A percentile compares a stretch with the other conserved stretches of the same genome.
phyloP scores from a whole-genome alignment of 2,113 vertebrate genomes.

The Irena cyanogastra region DNA sequence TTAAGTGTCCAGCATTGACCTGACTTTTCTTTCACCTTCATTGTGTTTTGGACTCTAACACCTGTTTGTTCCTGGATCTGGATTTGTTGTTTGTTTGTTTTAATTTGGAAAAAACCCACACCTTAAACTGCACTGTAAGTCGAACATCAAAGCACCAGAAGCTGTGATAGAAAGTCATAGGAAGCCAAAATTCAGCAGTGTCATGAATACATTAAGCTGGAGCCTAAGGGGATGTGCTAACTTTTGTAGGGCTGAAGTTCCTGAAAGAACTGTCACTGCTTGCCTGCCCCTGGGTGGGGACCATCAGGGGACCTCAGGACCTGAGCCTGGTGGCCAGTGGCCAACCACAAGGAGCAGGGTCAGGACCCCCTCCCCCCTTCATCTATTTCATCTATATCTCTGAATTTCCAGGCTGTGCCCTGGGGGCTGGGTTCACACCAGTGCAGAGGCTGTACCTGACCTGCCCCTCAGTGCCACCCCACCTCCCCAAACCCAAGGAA shows the following conservation, averaged over 20 bases:
- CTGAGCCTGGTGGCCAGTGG: background rate
- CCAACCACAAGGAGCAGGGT: fast-evolving
- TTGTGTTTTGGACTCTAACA: background rate
- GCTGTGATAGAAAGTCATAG: background rate
- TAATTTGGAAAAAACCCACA: background rate
- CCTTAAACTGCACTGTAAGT: background rate
- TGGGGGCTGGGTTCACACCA: background rate
- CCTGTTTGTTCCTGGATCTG: background rate
- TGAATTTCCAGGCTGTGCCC: background rate
- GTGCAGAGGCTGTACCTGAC: background rate
- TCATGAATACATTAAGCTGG: background rate
- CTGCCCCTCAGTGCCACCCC: background rate
- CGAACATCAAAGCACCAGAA: background rate
- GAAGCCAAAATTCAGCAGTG: background rate
- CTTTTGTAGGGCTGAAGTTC: background rate
- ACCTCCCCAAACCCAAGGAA: background rate
- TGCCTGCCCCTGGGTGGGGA: fast-evolving
- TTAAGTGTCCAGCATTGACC: background rate
- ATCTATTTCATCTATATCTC: no score
- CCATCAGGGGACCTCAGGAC: background rate
- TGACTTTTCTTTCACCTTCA: background rate
- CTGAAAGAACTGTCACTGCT: background rate
- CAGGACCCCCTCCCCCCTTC: background rate
- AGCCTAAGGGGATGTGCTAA: background rate
- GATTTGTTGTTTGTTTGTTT: background rate